phyloP scores from a whole-genome alignment of 2,797 vertebrate species.

The Spinus olivaceus region DNA sequence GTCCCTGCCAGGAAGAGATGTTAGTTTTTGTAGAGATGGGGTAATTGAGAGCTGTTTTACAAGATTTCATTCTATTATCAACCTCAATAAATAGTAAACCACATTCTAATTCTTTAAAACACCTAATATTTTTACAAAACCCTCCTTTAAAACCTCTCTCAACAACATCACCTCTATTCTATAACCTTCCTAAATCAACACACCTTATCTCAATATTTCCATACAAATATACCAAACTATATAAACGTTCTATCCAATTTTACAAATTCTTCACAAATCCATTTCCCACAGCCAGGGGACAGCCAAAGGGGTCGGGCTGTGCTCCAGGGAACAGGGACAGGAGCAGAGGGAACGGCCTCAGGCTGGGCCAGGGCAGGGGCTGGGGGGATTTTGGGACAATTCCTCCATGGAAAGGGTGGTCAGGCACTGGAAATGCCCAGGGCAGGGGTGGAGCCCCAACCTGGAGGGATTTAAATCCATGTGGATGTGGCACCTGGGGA shows the following conservation, averaged over 20 bases:
- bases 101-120: not conserved
- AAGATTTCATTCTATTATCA: not conserved
- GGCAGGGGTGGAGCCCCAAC: fast-evolving
- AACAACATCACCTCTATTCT: not conserved
- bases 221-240: not conserved
- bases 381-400: not conserved
- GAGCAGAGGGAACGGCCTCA: not conserved
- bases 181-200: not conserved
- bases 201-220: not conserved
- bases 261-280: not conserved
- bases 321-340: not conserved
- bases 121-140: not conserved
- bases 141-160: not conserved
- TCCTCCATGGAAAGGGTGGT: fast-evolving
- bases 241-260: not conserved
- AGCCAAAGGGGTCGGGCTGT: not conserved
- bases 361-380: fast-evolving
- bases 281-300: not conserved
- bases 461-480: not conserved
- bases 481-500: not conserved
- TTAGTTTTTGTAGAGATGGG: not conserved
- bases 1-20: not conserved
- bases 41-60: not conserved
- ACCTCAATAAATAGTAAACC: not conserved
- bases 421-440: not conserved